A percentile compares a stretch with the other conserved stretches of the same genome.
phyloP scores from a whole-genome alignment of 1,140 invertebrate genomes.

The Neuroterus valhalla region DNA sequence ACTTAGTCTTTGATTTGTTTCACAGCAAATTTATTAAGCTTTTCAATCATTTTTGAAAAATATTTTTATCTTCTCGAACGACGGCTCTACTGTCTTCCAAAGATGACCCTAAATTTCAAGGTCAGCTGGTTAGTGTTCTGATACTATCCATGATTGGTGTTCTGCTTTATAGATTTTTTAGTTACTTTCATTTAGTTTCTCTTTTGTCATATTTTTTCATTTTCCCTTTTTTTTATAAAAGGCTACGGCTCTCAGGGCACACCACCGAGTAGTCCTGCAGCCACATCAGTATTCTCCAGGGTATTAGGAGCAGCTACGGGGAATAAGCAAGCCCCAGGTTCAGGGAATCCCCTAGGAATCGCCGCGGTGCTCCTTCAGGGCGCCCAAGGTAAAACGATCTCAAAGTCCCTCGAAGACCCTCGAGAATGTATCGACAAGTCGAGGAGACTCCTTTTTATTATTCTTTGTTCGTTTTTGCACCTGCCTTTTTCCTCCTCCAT shows the following conservation, averaged over 20 bases:
- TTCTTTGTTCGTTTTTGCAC: background rate
- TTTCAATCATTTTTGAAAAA: too few relatives aligned
- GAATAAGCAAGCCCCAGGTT: conserved; percentile 63
- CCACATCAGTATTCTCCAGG: conserved; percentile 67
- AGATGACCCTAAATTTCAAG: too few relatives aligned
- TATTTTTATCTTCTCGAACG: too few relatives aligned
- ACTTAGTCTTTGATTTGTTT: too few relatives aligned
- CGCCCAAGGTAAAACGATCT: conserved; percentile 69
- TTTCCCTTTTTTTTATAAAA: conserved; percentile 54
- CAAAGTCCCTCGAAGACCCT: conserved; percentile 27
- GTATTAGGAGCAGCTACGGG: conserved; percentile 61
- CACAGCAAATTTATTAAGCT: too few relatives aligned
- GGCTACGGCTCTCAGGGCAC: conserved; percentile 68
- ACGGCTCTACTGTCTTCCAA: too few relatives aligned
- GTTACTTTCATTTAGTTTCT: conserved; percentile 6
- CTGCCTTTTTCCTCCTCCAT: background rate
- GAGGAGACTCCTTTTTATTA: conserved; percentile 13
- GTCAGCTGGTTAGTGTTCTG: too few relatives aligned
- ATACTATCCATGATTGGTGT: too few relatives aligned
- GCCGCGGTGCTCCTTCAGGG: conserved; percentile 72
- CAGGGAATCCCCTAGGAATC: conserved; percentile 68
- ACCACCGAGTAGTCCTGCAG: conserved; percentile 67
- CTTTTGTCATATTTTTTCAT: conserved; percentile 49
- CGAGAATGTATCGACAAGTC: conserved; percentile 28
- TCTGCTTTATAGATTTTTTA: conserved; percentile 7